Evolutionary conservation across 2,113 vertebrate genomes (phyloP).

Genomic region (Megaleporinus macrocephalus): DNA sequence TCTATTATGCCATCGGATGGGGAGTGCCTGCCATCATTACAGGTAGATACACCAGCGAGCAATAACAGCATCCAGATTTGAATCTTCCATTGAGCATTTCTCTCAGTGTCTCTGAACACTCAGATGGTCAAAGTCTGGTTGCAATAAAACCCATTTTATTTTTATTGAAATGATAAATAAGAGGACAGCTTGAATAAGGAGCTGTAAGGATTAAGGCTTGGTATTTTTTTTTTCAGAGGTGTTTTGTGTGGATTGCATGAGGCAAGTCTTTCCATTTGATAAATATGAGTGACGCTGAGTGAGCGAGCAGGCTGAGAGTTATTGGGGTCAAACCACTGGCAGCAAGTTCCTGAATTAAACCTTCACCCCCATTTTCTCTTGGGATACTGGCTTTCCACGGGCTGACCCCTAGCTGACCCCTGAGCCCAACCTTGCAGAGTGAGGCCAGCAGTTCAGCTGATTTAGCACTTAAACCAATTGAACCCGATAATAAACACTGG

Average conservation of each 20-base stretch:
- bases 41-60: conserved; percentile 71
- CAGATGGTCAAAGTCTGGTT: background rate
- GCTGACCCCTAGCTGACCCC: background rate
- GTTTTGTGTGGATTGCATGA: background rate
- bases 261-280: background rate
- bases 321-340: conserved; percentile 7
- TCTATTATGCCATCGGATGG: conserved; percentile 98
- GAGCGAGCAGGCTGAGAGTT: background rate
- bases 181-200: too few relatives aligned
- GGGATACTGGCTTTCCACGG: background rate
- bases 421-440: conserved; percentile 5
- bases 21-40: conserved; percentile 96
- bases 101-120: background rate
- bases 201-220: too few relatives aligned
- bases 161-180: background rate
- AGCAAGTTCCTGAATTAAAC: background rate
- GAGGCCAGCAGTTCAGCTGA: background rate
- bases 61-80: background rate
- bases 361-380: background rate
- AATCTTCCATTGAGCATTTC: background rate
- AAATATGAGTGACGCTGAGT: conserved; percentile 11
- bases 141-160: background rate
- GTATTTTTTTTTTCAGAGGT: background rate
- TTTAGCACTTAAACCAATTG: background rate
- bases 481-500: background rate